These are phyloP conservation scores for Trypoxylus dichotomus DNA, from an alignment of 1,140 invertebrate species.

Conservation along the genomic window DNA sequence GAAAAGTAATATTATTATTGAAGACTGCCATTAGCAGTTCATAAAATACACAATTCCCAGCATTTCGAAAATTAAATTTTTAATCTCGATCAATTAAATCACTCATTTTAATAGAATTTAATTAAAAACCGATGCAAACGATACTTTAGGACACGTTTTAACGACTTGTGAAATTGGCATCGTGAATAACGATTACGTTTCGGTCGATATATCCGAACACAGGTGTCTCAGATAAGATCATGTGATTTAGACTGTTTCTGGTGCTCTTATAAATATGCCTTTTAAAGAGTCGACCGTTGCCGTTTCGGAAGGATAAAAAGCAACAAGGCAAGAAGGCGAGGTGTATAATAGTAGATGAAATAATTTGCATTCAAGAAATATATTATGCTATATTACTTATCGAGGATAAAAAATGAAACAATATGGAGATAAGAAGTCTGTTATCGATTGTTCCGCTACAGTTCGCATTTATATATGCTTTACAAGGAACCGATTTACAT, in stretches of 20 bases:
- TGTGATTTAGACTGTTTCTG: conserved; percentile 5
- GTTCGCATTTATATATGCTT: not conserved
- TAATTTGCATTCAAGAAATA: conserved; percentile 4
- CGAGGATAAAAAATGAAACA: not conserved
- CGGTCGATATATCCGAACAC: not conserved
- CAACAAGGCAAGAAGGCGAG: not conserved
- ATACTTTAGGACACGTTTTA: not conserved
- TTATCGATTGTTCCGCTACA: conserved; percentile 9
- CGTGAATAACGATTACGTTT: not conserved
- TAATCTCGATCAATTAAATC: not conserved
- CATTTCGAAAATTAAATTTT: not conserved
- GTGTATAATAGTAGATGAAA: not conserved
- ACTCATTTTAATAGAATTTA: conserved; percentile 9
- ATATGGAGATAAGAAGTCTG: conserved; percentile 12
- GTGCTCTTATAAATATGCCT: not conserved
- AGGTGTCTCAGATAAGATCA: not conserved
- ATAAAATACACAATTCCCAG: too few relatives aligned
- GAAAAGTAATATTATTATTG: too few relatives aligned
- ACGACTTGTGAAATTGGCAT: not conserved
- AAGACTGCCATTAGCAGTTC: too few relatives aligned
- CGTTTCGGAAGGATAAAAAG: not conserved
- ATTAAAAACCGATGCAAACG: not conserved
- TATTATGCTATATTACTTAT: not conserved
- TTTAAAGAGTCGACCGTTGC: not conserved
- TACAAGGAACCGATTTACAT: conserved; percentile 1